A percentile compares a stretch with the other conserved stretches of the same genome.
Conservation (phyloP, 2,797 vertebrate species). For the Knipowitschia caucasica region DNA sequence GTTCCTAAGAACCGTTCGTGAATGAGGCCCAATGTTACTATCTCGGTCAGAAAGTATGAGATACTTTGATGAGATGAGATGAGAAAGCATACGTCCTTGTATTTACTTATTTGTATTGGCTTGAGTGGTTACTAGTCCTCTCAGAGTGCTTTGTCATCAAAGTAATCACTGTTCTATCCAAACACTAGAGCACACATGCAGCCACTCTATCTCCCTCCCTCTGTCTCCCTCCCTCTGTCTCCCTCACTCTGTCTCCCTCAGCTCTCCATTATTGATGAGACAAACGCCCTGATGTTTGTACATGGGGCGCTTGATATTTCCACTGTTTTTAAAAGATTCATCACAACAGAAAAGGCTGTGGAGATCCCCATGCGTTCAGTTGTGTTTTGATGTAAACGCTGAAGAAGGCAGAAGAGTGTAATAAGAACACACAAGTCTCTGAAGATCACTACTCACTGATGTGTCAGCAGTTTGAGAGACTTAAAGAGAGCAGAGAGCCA, state of each 20-base stretch:
- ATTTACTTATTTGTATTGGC: too few species aligned
- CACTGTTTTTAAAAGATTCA: conserved; percentile 1
- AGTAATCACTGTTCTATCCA: neutral
- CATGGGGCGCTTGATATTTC: neutral
- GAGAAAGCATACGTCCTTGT: too few species aligned
- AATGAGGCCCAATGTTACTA: too few species aligned
- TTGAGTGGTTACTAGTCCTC: too few species aligned
- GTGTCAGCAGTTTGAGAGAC: neutral
- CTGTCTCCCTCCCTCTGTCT: neutral
- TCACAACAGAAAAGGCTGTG: neutral
- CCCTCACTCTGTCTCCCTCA: too few species aligned
- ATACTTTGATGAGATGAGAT: too few species aligned
- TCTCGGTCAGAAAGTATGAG: too few species aligned
- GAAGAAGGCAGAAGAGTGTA: neutral
- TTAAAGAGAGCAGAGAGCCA: neutral
- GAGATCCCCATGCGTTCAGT: neutral
- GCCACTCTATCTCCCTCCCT: neutral
- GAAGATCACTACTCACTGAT: neutral
- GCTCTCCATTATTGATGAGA: conserved; percentile 3
- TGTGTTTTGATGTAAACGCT: neutral
- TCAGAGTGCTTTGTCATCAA: neutral
- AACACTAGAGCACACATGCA: neutral
- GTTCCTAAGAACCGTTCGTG: too few species aligned
- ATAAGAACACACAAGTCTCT: neutral
- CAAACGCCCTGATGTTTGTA: neutral